Percentiles rank a stretch among this genome's conserved stretches.
These are phyloP conservation scores for Cyclophora albipunctata DNA, from an alignment of 2,888 invertebrate genomes.

Conservation along the genomic window DNA sequence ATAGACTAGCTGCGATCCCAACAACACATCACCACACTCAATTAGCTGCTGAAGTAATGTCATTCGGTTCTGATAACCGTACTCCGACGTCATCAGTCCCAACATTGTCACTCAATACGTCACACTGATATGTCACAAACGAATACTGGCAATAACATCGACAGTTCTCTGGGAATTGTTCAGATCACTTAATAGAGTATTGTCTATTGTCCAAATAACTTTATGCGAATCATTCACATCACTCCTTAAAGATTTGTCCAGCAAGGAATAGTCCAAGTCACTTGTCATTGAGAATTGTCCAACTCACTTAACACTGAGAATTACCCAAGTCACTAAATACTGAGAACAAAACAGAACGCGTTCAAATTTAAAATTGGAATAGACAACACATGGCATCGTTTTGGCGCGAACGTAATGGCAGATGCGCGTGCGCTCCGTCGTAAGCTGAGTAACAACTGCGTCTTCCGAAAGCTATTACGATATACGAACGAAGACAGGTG, in stretches of 20 bases:
- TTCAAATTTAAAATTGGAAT: too few species aligned
- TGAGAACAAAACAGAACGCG: too few species aligned
- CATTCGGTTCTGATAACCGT: conserved; percentile 56
- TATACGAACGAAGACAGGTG: conserved; percentile 49
- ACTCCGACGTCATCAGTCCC: conserved; percentile 61
- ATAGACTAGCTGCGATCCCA: conserved; percentile 48
- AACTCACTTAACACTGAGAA: too few species aligned
- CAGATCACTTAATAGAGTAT: too few species aligned
- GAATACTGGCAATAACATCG: neutral
- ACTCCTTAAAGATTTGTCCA: too few species aligned
- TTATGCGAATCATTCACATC: too few species aligned
- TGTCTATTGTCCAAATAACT: too few species aligned
- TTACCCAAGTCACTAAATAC: too few species aligned
- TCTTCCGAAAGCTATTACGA: conserved; percentile 65
- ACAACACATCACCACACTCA: conserved; percentile 59
- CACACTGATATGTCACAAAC: conserved; percentile 3
- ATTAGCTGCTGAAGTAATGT: conserved; percentile 61
- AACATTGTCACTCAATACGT: conserved; percentile 43
- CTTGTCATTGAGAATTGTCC: too few species aligned
- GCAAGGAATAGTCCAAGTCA: too few species aligned
- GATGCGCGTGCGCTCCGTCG: conserved; percentile 55
- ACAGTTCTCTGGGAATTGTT: too few species aligned
- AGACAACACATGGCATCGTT: conserved; percentile 31
- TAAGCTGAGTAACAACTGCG: conserved; percentile 36
- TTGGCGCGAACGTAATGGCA: conserved; percentile 58